Percentiles rank a stretch among this genome's conserved stretches.
These are phyloP conservation scores for Mustelus asterias DNA, from an alignment of 2,113 vertebrate species.

Conservation along the genomic window DNA sequence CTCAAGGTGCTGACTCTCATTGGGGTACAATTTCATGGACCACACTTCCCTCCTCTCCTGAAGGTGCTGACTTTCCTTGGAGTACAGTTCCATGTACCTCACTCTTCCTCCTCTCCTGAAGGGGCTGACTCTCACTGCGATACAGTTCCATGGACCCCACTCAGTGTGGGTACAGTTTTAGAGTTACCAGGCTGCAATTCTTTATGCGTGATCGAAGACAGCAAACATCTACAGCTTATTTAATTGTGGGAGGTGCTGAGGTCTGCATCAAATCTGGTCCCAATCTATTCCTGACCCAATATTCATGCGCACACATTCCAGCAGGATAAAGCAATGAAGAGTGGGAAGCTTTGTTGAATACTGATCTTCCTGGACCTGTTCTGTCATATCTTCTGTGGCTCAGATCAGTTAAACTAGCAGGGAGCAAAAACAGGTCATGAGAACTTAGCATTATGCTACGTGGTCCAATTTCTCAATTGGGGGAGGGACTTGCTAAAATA, in stretches of 20 bases:
- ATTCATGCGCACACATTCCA: neutral
- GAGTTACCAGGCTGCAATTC: neutral
- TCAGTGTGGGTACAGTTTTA: neutral
- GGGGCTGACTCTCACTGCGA: no score
- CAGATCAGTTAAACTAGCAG: neutral
- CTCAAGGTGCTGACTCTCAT: neutral
- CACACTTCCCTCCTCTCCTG: neutral
- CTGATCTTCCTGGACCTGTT: neutral
- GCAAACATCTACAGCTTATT: neutral
- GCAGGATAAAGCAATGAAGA: neutral
- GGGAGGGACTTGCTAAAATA: neutral
- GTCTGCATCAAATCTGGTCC: neutral
- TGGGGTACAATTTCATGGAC: no score
- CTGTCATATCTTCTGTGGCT: neutral
- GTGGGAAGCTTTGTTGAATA: neutral
- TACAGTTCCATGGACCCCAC: no score
- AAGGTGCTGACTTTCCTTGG: neutral
- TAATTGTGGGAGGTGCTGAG: neutral
- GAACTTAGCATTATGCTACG: neutral
- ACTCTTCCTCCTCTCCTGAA: neutral
- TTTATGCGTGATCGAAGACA: neutral
- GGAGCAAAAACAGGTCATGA: neutral
- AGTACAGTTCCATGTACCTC: neutral
- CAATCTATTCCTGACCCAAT: neutral
- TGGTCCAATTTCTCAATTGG: neutral